phyloP scores from a whole-genome alignment of 2,113 vertebrate genomes.

The Hipposideros armiger region DNA sequence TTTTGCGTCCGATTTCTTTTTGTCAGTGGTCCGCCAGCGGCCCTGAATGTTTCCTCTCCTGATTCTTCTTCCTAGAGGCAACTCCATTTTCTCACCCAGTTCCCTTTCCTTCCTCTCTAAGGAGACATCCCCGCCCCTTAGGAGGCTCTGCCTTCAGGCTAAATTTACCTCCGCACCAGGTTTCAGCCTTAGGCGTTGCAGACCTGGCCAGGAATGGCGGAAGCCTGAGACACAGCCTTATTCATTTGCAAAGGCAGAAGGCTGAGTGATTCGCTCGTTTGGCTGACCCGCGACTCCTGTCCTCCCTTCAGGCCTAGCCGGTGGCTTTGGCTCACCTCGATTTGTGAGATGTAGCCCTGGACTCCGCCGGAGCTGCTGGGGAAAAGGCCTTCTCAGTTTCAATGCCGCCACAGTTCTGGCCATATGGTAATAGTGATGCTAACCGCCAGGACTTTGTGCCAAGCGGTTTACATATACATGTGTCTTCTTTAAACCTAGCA shows the following conservation, averaged over 20 bases:
- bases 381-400: constrained; percentile 44
- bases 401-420: neutral
- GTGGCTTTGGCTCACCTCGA: neutral
- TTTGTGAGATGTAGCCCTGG: neutral
- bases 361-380: neutral
- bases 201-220: constrained; percentile 64
- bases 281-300: neutral
- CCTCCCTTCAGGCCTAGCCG: constrained; percentile 55
- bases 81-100: constrained; percentile 58
- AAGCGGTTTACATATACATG: neutral
- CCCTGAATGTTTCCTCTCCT: constrained; percentile 17
- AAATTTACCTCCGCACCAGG: constrained; percentile 77
- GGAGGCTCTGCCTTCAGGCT: constrained; percentile 77
- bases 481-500: neutral
- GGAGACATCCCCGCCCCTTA: constrained; percentile 65
- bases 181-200: constrained; percentile 79
- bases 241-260: constrained; percentile 75
- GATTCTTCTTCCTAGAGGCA: constrained; percentile 52
- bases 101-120: constrained; percentile 32
- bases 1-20: constrained; percentile 53
- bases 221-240: constrained; percentile 70
- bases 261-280: neutral
- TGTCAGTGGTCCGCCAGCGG: constrained; percentile 35
- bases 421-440: constrained; percentile 51
- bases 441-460: constrained; percentile 28